phyloP scores from a whole-genome alignment of 2,113 vertebrate genomes.

The Sebastes schlegelii region DNA sequence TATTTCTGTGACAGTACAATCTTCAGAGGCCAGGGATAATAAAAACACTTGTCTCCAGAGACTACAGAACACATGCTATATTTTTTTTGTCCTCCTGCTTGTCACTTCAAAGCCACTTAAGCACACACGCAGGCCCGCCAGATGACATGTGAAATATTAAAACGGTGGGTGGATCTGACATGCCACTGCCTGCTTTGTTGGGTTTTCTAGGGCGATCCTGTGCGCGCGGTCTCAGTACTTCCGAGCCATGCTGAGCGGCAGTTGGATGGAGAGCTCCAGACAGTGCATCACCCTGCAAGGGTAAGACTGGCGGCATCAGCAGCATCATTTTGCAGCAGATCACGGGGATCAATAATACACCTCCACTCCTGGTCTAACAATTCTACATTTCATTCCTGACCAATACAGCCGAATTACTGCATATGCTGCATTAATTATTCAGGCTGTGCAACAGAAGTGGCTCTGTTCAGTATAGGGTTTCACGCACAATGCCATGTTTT shows the following conservation, averaged over 20 bases:
- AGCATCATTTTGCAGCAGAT: neutral
- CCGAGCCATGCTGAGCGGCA: constrained; percentile 93
- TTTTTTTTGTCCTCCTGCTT: constrained; percentile 4
- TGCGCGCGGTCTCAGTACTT: constrained; percentile 95
- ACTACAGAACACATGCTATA: neutral
- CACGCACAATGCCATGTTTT: constrained; percentile 25
- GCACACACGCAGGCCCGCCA: neutral
- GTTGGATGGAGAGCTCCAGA: constrained; percentile 94
- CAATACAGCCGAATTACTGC: constrained; percentile 26
- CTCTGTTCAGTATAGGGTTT: constrained; percentile 29
- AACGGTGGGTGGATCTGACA: constrained; percentile 37
- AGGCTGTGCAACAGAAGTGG: constrained; percentile 45
- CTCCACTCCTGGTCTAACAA: constrained; percentile 16
- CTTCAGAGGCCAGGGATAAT: neutral
- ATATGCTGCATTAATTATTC: constrained; percentile 68
- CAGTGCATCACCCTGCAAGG: constrained; percentile 92
- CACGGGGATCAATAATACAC: constrained; percentile 26
- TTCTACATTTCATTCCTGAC: constrained; percentile 22
- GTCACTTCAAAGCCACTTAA: constrained; percentile 32
- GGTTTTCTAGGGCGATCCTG: constrained; percentile 90
- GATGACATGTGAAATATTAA: constrained; percentile 56
- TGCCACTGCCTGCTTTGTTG: constrained; percentile 49
- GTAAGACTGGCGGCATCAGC: constrained; percentile 80
- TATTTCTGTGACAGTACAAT: constrained; percentile 17
- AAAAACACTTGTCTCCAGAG: constrained; percentile 27